Percentiles rank a stretch among this genome's conserved stretches.
These are phyloP conservation scores for Leptobrachium ailaonicum DNA, from an alignment of 2,113 vertebrate species.

Conservation along the genomic window DNA sequence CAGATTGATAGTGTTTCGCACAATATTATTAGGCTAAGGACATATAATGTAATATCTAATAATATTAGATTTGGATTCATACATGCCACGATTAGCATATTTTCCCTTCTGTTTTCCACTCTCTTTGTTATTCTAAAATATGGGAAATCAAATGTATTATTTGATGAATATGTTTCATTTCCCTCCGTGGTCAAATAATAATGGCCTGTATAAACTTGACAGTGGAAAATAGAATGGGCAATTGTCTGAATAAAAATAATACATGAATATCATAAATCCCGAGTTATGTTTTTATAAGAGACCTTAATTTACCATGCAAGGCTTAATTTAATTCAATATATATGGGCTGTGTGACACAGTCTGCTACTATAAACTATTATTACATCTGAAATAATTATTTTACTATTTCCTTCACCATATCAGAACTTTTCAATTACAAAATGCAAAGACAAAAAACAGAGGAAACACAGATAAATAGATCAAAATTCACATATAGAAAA, in stretches of 20 bases:
- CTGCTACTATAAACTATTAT: slow-evolving; percentile 63
- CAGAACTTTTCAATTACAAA: no score
- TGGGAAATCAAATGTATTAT: slow-evolving; percentile 22
- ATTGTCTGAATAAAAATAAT: slow-evolving; percentile 35
- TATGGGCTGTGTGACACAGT: slow-evolving; percentile 54
- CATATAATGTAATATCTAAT: not conserved
- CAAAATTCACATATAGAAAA: no score
- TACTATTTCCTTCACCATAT: no score
- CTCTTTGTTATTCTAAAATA: not conserved
- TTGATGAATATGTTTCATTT: slow-evolving; percentile 27
- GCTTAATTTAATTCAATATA: slow-evolving; percentile 62
- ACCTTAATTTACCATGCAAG: slow-evolving; percentile 61
- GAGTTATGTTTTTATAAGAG: slow-evolving; percentile 31
- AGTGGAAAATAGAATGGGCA: slow-evolving; percentile 51
- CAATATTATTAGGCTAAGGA: not conserved
- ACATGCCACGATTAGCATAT: slow-evolving; percentile 50
- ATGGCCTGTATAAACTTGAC: slow-evolving; percentile 38
- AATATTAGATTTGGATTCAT: slow-evolving; percentile 43
- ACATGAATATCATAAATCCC: slow-evolving; percentile 58
- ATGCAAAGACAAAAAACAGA: no score
- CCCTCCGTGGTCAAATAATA: slow-evolving; percentile 38
- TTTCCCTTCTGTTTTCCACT: slow-evolving; percentile 42
- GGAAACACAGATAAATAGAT: no score
- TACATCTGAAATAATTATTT: slow-evolving; percentile 45
- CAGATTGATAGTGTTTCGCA: not conserved